A percentile compares a stretch with the other conserved stretches of the same genome.
phyloP scores from a whole-genome alignment of 1,140 invertebrate species.

The Drosophila yakuba region DNA sequence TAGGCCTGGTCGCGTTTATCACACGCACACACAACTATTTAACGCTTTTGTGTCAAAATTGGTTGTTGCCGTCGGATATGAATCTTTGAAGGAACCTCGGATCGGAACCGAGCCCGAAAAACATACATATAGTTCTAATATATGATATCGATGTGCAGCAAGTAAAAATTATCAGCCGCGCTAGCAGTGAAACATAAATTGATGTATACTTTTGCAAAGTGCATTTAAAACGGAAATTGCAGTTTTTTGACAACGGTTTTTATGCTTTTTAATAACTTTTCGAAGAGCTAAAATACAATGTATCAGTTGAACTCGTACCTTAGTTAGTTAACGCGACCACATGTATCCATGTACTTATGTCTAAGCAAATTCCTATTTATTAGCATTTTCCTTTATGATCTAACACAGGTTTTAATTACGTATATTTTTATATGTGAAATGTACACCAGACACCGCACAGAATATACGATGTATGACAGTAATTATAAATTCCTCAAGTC shows the following conservation, averaged over 20 bases:
- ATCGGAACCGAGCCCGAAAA: conserved; percentile 21
- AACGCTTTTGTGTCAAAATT: conserved; percentile 69
- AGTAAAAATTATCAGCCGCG: conserved; percentile 40
- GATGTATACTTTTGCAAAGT: conserved; percentile 72
- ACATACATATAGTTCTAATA: conserved; percentile 47
- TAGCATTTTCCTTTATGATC: conserved; percentile 39
- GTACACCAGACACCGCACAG: conserved; percentile 26
- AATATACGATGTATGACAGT: conserved; percentile 18
- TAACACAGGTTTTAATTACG: conserved; percentile 38
- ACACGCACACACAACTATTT: conserved; percentile 25
- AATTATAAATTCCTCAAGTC: conserved; percentile 40
- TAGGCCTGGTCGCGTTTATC: conserved; percentile 20
- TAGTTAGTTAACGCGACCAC: conserved; percentile 64
- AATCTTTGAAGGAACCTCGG: conserved; percentile 43
- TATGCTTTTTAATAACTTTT: conserved; percentile 26
- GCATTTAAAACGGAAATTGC: conserved; percentile 70
- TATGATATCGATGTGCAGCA: conserved; percentile 58
- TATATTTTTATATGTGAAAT: conserved; percentile 38
- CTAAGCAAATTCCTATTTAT: conserved; percentile 64
- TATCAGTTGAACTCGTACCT: conserved; percentile 47
- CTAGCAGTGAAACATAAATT: conserved; percentile 44
- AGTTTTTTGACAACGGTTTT: conserved; percentile 38
- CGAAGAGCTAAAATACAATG: conserved; percentile 30
- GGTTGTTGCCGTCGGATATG: conserved; percentile 51
- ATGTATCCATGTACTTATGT: conserved; percentile 66